A percentile compares a stretch with the other conserved stretches of the same genome.
Evolutionary conservation across 2,113 vertebrate genomes (phyloP).

Genomic region (Phoxinus phoxinus): DNA sequence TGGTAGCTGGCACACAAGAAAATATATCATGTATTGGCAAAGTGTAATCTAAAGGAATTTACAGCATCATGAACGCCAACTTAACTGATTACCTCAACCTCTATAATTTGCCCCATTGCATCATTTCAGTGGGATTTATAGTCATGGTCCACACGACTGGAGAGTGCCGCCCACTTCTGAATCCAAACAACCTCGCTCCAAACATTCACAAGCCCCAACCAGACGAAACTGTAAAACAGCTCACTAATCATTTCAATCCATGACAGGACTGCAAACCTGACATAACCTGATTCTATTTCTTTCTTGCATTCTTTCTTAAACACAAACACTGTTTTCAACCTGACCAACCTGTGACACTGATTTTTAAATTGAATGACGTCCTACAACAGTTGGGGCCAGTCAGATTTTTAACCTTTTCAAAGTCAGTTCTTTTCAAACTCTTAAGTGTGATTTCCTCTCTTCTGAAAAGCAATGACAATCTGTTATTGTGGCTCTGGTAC

Average conservation of each 20-base stretch:
- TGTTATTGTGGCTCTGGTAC: constrained; percentile 1
- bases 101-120: constrained; percentile 67
- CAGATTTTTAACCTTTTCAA: constrained; percentile 33
- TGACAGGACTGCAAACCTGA: constrained; percentile 46
- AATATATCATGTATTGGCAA: constrained; percentile 49
- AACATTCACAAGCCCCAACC: constrained; percentile 64
- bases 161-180: constrained; percentile 62
- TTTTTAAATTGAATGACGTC: background rate
- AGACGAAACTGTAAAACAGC: constrained; percentile 69
- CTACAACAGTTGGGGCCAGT: constrained; percentile 20
- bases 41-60: constrained; percentile 63
- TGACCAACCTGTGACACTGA: background rate
- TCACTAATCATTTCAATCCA: constrained; percentile 74
- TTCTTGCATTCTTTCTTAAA: background rate
- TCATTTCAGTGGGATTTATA: constrained; percentile 65
- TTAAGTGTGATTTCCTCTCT: background rate
- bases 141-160: constrained; percentile 58
- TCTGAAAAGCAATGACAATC: constrained; percentile 21
- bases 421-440: constrained; percentile 26
- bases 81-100: constrained; percentile 67
- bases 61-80: constrained; percentile 57
- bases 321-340: constrained; percentile 11
- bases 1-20: constrained; percentile 51
- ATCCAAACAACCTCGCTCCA: constrained; percentile 61
- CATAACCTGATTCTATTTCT: constrained; percentile 11